Evolutionary conservation across 2,113 vertebrate genomes (phyloP).

Genomic region (Talpa occidentalis): DNA sequence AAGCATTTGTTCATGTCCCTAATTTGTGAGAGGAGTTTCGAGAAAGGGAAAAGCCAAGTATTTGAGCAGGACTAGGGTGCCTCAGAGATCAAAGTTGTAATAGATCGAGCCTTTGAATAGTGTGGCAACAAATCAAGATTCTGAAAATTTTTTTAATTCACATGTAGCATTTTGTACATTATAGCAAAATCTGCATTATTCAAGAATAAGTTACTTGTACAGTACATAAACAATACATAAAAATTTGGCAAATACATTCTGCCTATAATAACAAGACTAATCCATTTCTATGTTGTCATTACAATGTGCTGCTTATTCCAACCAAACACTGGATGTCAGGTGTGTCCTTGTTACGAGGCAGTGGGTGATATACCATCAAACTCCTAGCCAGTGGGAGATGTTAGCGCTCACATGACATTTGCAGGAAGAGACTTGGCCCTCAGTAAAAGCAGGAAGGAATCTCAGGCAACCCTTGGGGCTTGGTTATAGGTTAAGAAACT

Average conservation of each 20-base stretch:
- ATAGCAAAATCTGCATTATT: constrained; percentile 84
- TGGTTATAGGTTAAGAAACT: constrained; percentile 67
- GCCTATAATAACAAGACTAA: constrained; percentile 71
- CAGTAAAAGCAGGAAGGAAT: constrained; percentile 9
- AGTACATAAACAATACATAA: constrained; percentile 88
- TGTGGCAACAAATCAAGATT: constrained; percentile 67
- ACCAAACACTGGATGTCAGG: constrained; percentile 64
- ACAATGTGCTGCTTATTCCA: constrained; percentile 55
- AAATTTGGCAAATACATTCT: constrained; percentile 73
- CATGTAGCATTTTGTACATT: constrained; percentile 85
- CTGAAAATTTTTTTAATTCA: constrained; percentile 84
- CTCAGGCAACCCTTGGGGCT: constrained; percentile 58
- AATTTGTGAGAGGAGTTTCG: not conserved
- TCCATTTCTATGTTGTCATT: constrained; percentile 68
- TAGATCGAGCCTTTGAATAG: not conserved
- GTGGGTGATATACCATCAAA: not conserved
- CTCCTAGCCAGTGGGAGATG: constrained; percentile 19
- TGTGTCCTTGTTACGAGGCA: constrained; percentile 63
- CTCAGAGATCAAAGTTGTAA: not conserved
- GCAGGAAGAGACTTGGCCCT: not conserved
- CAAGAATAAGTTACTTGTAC: constrained; percentile 90
- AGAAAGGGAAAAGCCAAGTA: not conserved
- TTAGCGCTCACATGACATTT: constrained; percentile 28
- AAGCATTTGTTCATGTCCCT: not conserved
- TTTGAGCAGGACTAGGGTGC: not conserved